phyloP scores from a whole-genome alignment of 2,113 vertebrate species.

The Triplophysa siluroides region DNA sequence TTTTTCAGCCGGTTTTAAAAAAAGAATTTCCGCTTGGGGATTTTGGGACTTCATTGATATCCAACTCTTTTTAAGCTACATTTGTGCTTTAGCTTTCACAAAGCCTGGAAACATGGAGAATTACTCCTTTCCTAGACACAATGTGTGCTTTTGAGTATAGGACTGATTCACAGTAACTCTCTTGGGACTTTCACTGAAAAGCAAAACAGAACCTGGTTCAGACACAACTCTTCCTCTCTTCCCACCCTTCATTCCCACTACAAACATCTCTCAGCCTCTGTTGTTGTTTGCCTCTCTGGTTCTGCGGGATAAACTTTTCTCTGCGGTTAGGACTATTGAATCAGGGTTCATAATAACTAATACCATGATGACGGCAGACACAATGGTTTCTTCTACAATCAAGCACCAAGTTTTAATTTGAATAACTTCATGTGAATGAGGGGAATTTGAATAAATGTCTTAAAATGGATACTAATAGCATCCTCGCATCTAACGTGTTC shows the following conservation, averaged over 20 bases:
- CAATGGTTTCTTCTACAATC: neutral
- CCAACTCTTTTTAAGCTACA: neutral
- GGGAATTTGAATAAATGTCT: too few species aligned
- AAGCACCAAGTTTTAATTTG: neutral
- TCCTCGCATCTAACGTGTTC: too few species aligned
- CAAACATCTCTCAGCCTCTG: conserved; percentile 36
- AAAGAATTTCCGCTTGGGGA: conserved; percentile 1
- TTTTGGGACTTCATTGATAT: conserved; percentile 45
- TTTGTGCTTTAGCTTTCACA: conserved; percentile 20
- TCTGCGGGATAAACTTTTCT: neutral
- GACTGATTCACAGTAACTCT: conserved; percentile 46
- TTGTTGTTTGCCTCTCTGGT: neutral
- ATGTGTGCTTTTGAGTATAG: conserved; percentile 53
- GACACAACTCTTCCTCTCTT: conserved; percentile 32
- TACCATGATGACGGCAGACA: neutral
- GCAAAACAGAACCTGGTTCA: conserved; percentile 40
- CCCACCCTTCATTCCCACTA: conserved; percentile 10
- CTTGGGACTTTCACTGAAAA: conserved; percentile 41
- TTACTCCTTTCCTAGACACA: conserved; percentile 55
- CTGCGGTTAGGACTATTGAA: neutral
- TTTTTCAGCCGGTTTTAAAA: neutral
- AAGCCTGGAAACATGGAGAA: conserved; percentile 45
- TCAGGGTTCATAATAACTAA: neutral
- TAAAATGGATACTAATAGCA: too few species aligned
- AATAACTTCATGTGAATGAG: too few species aligned